A percentile compares a stretch with the other conserved stretches of the same genome.
Evolutionary conservation across 2,888 invertebrate species (phyloP).

Genomic region (Perithous albicinctus): DNA sequence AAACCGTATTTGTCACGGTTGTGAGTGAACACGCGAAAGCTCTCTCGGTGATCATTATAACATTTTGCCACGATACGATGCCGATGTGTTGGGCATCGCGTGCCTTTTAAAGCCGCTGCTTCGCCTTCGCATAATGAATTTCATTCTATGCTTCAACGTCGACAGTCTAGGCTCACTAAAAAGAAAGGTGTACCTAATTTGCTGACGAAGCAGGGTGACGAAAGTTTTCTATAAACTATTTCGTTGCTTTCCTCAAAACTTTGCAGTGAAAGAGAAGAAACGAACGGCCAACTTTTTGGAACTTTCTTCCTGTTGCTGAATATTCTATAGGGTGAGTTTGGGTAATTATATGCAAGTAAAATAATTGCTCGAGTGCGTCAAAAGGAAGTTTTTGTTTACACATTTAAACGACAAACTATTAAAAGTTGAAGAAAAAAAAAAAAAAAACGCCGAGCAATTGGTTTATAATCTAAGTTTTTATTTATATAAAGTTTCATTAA

Average conservation of each 20-base stretch:
- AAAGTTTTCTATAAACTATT: background rate
- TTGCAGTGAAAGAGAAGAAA: background rate
- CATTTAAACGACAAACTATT: no score
- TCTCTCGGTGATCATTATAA: background rate
- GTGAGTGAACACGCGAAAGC: background rate
- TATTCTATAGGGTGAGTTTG: background rate
- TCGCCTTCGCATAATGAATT: conserved; percentile 13
- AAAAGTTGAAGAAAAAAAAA: no score
- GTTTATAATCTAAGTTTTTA: no score
- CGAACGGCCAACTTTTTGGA: background rate
- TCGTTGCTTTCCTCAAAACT: background rate
- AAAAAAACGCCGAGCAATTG: no score
- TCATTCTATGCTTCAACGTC: background rate
- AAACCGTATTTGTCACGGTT: background rate
- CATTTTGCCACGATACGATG: background rate
- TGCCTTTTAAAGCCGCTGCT: background rate
- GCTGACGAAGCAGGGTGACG: background rate
- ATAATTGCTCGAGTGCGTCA: background rate
- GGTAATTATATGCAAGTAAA: background rate
- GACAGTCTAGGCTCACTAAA: background rate
- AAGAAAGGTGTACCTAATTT: background rate
- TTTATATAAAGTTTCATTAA: no score
- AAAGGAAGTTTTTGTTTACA: background rate
- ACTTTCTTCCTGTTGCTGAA: background rate
- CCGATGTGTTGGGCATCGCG: conserved; percentile 6